Evolutionary conservation across 2,113 vertebrate genomes (phyloP).

Genomic region (Neogale vison): DNA sequence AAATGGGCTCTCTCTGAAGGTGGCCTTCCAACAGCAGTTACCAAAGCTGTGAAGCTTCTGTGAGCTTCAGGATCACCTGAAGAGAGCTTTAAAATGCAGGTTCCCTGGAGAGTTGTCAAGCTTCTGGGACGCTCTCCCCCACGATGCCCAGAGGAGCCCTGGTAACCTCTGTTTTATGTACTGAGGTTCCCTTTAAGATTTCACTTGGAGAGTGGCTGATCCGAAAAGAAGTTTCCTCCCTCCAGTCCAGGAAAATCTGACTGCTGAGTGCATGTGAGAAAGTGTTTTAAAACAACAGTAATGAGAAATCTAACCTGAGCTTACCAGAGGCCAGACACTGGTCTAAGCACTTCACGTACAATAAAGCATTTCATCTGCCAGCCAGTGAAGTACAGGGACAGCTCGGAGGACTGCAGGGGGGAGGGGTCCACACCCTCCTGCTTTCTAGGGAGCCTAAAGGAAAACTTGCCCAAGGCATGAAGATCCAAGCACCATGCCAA

Average conservation of each 20-base stretch:
- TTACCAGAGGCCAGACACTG: not conserved
- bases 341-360: not conserved
- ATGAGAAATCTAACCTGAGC: not conserved
- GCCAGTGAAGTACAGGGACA: not conserved
- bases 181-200: not conserved
- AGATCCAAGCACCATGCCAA: not conserved
- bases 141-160: too few relatives aligned
- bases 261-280: not conserved
- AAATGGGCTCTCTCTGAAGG: not conserved
- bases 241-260: not conserved
- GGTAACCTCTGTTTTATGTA: not conserved
- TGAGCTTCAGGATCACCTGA: not conserved
- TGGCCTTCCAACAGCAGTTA: not conserved
- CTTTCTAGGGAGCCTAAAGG: not conserved
- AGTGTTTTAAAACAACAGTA: not conserved
- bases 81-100: not conserved
- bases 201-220: not conserved
- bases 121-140: not conserved
- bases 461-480: not conserved
- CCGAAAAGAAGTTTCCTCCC: not conserved
- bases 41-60: not conserved
- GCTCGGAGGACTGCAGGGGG: accelerated
- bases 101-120: not conserved
- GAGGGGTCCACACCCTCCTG: not conserved
- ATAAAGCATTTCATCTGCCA: not conserved